These are phyloP conservation scores for Caenorhabditis remanei DNA, from an alignment of 1,140 invertebrate species.

Conservation along the genomic window DNA sequence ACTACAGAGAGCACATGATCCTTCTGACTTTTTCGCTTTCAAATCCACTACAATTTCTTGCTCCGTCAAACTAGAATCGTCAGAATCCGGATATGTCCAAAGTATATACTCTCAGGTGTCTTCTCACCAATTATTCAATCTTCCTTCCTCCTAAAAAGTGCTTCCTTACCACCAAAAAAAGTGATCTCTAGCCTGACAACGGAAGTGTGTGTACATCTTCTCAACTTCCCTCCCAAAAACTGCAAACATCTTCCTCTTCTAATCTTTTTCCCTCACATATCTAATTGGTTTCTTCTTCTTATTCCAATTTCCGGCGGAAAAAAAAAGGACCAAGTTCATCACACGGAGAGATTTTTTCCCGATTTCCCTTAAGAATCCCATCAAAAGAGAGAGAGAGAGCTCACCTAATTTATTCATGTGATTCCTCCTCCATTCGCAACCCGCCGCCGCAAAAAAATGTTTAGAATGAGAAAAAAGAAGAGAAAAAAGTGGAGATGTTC, in stretches of 20 bases:
- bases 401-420: constrained; percentile 53
- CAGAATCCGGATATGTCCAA: neutral
- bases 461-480: constrained; percentile 24
- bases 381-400: neutral
- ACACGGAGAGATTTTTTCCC: neutral
- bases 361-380: neutral
- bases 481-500: constrained; percentile 6
- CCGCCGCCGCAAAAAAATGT: neutral
- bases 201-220: neutral
- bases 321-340: constrained; percentile 25
- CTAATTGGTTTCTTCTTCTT: neutral
- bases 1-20: too few species aligned
- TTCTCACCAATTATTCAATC: neutral
- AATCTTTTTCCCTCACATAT: neutral
- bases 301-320: constrained; percentile 2
- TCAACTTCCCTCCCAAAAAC: neutral
- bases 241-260: neutral
- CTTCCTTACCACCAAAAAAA: neutral
- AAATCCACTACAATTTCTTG: neutral
- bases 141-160: neutral
- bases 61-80: neutral
- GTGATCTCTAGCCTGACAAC: constrained; percentile 32
- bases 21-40: too few species aligned
- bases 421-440: neutral
- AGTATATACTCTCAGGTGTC: too few species aligned